Percentiles rank a stretch among this genome's conserved stretches.
These are phyloP conservation scores for Parapsyche elsis DNA, from an alignment of 1,140 invertebrate species.

Conservation along the genomic window DNA sequence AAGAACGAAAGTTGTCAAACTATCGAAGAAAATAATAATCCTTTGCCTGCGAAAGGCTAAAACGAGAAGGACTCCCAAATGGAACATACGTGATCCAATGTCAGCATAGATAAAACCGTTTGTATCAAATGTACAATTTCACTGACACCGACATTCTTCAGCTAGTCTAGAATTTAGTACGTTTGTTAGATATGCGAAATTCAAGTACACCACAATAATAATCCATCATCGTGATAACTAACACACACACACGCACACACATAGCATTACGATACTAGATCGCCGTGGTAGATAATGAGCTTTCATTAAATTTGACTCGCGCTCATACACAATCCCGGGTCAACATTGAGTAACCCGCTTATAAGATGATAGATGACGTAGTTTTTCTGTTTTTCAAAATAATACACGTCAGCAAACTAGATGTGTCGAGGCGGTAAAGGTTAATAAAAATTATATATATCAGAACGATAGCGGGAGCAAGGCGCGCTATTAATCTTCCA, in stretches of 20 bases:
- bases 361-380: slow-evolving; percentile 16
- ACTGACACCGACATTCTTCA: too few species aligned
- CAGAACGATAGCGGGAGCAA: slow-evolving; percentile 2
- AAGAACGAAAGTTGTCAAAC: slow-evolving; percentile 17
- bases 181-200: too few species aligned
- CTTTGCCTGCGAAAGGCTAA: neutral
- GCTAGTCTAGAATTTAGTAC: too few species aligned
- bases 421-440: slow-evolving; percentile 22
- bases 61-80: neutral
- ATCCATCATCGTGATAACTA: too few species aligned
- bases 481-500: slow-evolving; percentile 45
- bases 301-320: slow-evolving; percentile 25
- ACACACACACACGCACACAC: too few species aligned
- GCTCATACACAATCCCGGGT: neutral
- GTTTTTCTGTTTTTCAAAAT: slow-evolving; percentile 2
- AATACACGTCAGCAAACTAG: slow-evolving; percentile 18
- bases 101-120: too few species aligned
- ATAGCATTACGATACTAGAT: neutral
- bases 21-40: slow-evolving; percentile 17
- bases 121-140: too few species aligned
- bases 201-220: too few species aligned
- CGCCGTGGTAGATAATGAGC: slow-evolving; percentile 4
- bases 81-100: too few species aligned
- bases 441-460: slow-evolving; percentile 31
- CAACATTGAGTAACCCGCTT: slow-evolving; percentile 11